These are phyloP conservation scores for Mellilla xanthometata DNA, from an alignment of 2,888 invertebrate genomes.

Conservation along the genomic window DNA sequence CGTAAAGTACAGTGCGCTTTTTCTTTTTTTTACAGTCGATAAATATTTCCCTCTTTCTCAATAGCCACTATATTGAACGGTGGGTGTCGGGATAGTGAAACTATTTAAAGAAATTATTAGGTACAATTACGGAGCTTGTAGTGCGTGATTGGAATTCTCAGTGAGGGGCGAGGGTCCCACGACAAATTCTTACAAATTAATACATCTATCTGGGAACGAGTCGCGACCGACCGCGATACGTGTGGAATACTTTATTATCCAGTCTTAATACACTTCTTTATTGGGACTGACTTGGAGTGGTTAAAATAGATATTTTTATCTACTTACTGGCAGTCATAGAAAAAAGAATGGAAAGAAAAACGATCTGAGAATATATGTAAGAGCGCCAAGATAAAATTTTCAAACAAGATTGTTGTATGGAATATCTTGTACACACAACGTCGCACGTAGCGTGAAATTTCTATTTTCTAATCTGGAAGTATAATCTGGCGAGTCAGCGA, in stretches of 20 bases:
- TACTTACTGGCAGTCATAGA: too few relatives aligned
- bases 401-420: too few relatives aligned
- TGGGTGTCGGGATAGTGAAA: constrained; percentile 39
- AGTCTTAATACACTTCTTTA: constrained; percentile 52
- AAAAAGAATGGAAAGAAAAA: too few relatives aligned
- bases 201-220: constrained; percentile 72
- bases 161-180: constrained; percentile 65
- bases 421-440: constrained; percentile 47
- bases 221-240: constrained; percentile 68
- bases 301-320: not conserved
- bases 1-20: constrained; percentile 35
- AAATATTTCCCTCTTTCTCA: constrained; percentile 18
- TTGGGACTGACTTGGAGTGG: constrained; percentile 19
- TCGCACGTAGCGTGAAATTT: constrained; percentile 35
- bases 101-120: constrained; percentile 81
- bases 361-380: too few relatives aligned
- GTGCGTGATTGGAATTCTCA: constrained; percentile 80
- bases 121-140: constrained; percentile 80
- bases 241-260: constrained; percentile 72
- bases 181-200: constrained; percentile 83
- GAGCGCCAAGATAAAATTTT: not conserved
- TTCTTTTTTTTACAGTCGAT: constrained; percentile 30
- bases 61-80: constrained; percentile 15
- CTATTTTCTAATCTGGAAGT: constrained; percentile 71
- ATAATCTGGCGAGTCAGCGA: constrained; percentile 72